These are phyloP conservation scores for Gymnocypris eckloni DNA, from an alignment of 2,797 vertebrate genomes.

Conservation along the genomic window DNA sequence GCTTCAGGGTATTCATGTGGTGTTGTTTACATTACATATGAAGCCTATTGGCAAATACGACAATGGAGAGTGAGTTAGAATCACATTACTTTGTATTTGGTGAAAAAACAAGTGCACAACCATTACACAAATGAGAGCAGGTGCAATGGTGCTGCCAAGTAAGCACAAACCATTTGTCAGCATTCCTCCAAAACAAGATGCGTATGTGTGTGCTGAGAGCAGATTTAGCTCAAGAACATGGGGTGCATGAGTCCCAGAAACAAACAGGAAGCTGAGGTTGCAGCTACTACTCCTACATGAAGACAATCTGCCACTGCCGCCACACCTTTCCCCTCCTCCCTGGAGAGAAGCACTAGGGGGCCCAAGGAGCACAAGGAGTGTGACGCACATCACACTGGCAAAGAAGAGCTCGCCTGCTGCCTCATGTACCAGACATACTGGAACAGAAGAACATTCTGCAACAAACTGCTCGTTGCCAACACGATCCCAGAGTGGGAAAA, in stretches of 20 bases:
- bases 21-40: conserved; percentile 22
- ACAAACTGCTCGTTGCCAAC: conserved; percentile 11
- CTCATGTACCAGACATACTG: conserved; percentile 29
- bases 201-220: conserved; percentile 1
- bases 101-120: not conserved
- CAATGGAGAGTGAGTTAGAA: conserved; percentile 19
- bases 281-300: conserved; percentile 8
- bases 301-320: conserved; percentile 43
- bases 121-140: conserved; percentile 66
- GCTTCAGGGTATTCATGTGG: not conserved
- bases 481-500: conserved; percentile 15
- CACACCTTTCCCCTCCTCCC: conserved; percentile 38
- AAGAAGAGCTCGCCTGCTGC: conserved; percentile 43
- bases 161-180: conserved; percentile 39
- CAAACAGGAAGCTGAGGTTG: conserved; percentile 37
- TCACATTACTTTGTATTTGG: conserved; percentile 6
- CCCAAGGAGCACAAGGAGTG: conserved; percentile 36
- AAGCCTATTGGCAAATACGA: not conserved
- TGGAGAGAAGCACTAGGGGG: conserved; percentile 32
- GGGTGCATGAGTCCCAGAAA: not conserved
- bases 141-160: conserved; percentile 55
- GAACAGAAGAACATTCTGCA: conserved; percentile 33
- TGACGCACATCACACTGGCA: conserved; percentile 59
- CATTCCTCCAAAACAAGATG: conserved; percentile 27
- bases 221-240: not conserved